These are phyloP conservation scores for Sylvia borin DNA, from an alignment of 2,797 vertebrate genomes.

Conservation along the genomic window DNA sequence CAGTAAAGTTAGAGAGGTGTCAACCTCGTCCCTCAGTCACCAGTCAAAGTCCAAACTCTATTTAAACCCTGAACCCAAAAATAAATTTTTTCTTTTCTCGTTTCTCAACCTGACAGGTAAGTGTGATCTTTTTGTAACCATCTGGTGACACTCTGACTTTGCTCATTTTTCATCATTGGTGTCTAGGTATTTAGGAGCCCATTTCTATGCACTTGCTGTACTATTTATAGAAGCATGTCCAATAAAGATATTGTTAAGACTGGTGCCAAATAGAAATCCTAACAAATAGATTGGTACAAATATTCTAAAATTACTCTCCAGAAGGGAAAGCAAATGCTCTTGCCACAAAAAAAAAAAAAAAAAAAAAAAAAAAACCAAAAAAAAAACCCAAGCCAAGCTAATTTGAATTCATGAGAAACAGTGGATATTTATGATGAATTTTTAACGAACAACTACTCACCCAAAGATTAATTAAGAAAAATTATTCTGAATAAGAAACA, in stretches of 20 bases:
- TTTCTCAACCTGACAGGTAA: no score
- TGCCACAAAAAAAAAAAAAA: background rate
- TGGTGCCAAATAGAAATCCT: background rate
- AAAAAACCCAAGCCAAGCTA: background rate
- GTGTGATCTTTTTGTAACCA: no score
- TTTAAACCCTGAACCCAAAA: no score
- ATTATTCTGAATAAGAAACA: background rate
- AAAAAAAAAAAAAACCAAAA: no score
- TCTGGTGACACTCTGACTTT: background rate
- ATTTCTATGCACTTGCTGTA: background rate
- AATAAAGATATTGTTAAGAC: background rate
- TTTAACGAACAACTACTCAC: background rate
- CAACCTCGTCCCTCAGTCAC: no score
- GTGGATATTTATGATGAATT: background rate
- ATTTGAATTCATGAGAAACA: background rate
- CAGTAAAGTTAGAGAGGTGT: no score
- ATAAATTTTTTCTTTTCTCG: no score
- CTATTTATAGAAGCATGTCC: background rate
- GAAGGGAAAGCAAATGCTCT: background rate
- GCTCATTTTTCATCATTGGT: background rate
- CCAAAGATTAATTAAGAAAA: conserved; percentile 21
- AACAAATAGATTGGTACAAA: background rate
- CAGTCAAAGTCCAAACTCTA: no score
- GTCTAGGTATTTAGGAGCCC: background rate
- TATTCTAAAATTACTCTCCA: background rate